phyloP scores from a whole-genome alignment of 2,797 vertebrate species.

The Melanotaenia maccullochi region DNA sequence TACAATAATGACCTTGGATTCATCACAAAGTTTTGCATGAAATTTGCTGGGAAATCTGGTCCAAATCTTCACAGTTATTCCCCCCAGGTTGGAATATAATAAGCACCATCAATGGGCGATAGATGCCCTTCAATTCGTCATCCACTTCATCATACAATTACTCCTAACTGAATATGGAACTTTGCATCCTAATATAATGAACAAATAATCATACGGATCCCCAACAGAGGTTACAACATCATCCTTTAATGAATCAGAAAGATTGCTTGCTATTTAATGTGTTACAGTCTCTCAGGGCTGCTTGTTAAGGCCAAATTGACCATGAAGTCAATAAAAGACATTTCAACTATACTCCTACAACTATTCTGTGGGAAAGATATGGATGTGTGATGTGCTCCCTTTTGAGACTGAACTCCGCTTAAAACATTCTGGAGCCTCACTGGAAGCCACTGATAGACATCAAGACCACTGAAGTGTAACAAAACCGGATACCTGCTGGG shows the following conservation, averaged over 20 bases:
- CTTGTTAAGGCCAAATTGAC: constrained; percentile 52
- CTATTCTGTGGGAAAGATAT: constrained; percentile 49
- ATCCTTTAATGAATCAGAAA: constrained; percentile 3
- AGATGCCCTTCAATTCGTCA: background rate
- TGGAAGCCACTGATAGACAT: constrained; percentile 63
- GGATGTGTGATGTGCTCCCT: constrained; percentile 62
- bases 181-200: background rate
- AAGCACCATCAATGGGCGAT: background rate
- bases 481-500: constrained; percentile 58
- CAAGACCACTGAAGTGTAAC: constrained; percentile 56
- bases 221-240: background rate
- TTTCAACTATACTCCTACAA: constrained; percentile 33
- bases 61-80: background rate
- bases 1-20: no score
- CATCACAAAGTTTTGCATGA: background rate
- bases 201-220: background rate
- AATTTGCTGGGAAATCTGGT: constrained; percentile 11
- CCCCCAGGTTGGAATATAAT: background rate
- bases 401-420: constrained; percentile 52
- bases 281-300: constrained; percentile 9
- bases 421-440: constrained; percentile 57
- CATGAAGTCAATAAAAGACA: constrained; percentile 65
- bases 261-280: constrained; percentile 43
- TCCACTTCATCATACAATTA: background rate
- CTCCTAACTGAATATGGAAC: background rate